Base-by-base conservation (phyloP, 2,113 vertebrate genomes). In the Corythornis vintsioides region DNA sequence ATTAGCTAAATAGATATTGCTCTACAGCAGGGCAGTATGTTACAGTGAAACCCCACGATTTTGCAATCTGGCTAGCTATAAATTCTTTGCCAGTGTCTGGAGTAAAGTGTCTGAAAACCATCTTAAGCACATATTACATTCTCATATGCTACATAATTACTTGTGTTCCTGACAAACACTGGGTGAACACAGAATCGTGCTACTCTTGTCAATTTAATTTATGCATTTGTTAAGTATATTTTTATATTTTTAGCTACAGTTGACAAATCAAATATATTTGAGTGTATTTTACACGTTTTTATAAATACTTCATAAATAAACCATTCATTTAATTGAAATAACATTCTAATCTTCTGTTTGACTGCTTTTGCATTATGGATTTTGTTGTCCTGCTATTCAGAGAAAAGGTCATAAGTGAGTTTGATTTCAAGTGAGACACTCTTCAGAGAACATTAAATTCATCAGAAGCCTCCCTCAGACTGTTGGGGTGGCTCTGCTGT, bases 221-320 rank as follows among this genome's bases (percentile, higher is more conserved):
- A 97, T 96, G 83, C 94, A 83, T 97, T 96, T 83, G 43, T 94
- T 96, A 96, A 93, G 89, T 96, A 96, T 97, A 97, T 95, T 97
- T 97, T 96, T 96, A 78, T 96, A 96, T 92, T 94, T 97, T 92
- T 91, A 92, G 94, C 81, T 71, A 38, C 94, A 86, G 83, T 78
- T 70, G 64, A 92, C 73, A 94, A 90, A 92, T 85, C 71, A 88
- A 94, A 91, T 95, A 92, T 95, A 94, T 93, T 89, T 85, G 90
- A 91, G 65, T 75, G 52, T 63, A 88, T 95, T 86, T 93, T 90
- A 92, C 60, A 95, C 56, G 85, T 79, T 89, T 94, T 94, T 92
- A 63, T 94, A 86, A 93, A 76, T 40, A 87, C 65, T 78, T 92
- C 48, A 92, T 91, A 74, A 98, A 98, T 97, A 97, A 98, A 98